Conservation (phyloP, 2,797 vertebrate species). For the Valencia hispanica region DNA sequence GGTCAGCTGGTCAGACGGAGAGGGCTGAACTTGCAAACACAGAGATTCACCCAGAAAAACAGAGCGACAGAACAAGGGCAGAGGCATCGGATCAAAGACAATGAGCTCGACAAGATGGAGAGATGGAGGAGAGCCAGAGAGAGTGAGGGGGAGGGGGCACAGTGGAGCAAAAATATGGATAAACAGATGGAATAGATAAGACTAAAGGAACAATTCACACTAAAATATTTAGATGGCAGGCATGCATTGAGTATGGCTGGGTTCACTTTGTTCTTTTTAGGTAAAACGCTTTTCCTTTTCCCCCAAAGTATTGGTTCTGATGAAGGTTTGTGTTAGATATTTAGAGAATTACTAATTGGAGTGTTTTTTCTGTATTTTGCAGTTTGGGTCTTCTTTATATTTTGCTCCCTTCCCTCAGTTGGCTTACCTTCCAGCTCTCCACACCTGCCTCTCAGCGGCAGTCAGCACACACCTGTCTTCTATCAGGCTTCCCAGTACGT, state of each 20-base stretch:
- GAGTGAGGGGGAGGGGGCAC: neutral
- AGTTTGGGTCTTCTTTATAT: neutral
- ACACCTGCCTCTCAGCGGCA: neutral
- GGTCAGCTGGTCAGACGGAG: constrained; percentile 52
- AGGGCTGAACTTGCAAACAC: constrained; percentile 44
- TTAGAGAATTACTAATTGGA: neutral
- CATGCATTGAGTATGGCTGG: neutral
- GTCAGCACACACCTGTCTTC: neutral
- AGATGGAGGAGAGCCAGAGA: neutral
- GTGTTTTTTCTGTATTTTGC: neutral
- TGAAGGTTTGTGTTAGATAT: neutral
- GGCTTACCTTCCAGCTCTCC: neutral
- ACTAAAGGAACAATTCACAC: constrained; percentile 21
- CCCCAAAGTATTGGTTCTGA: neutral
- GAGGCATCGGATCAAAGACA: constrained; percentile 33
- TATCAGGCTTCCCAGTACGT: neutral
- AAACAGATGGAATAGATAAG: neutral
- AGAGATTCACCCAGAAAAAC: constrained; percentile 42
- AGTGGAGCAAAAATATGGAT: neutral
- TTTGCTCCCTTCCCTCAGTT: neutral
- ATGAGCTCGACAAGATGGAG: constrained; percentile 26
- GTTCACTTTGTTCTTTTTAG: constrained; percentile 3
- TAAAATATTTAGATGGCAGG: constrained; percentile 3
- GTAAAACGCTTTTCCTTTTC: neutral
- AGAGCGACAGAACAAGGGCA: constrained; percentile 57